Percentiles rank a stretch among this genome's conserved stretches.
phyloP scores from a whole-genome alignment of 2,888 invertebrate genomes.

The Oxycera nigricornis region DNA sequence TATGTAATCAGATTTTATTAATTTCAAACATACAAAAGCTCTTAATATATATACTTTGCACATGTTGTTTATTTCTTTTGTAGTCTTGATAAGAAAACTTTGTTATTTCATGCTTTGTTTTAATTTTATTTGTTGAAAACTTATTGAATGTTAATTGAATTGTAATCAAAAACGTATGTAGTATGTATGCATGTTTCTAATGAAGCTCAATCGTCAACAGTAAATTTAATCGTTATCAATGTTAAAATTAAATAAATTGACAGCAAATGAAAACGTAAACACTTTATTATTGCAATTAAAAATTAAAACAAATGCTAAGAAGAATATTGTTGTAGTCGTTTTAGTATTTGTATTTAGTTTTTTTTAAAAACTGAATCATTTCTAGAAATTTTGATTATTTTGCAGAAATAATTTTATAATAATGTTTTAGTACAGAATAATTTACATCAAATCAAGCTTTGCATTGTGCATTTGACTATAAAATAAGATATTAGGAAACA shows the following conservation, averaged over 20 bases:
- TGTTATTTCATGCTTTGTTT: not conserved
- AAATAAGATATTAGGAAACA: not conserved
- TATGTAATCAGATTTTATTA: too few relatives aligned
- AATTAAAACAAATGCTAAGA: constrained; percentile 1
- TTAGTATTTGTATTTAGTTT: too few relatives aligned
- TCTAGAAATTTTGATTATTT: too few relatives aligned
- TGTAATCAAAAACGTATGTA: not conserved
- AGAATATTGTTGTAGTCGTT: not conserved
- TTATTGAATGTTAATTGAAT: not conserved
- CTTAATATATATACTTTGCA: not conserved
- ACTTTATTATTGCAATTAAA: not conserved
- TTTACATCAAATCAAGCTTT: not conserved
- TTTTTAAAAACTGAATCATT: too few relatives aligned
- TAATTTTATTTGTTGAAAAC: not conserved
- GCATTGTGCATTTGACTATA: not conserved
- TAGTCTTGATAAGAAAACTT: not conserved
- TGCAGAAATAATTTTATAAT: too few relatives aligned
- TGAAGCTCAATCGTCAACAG: too few relatives aligned
- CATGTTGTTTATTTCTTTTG: not conserved
- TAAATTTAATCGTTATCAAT: not conserved
- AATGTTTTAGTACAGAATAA: not conserved
- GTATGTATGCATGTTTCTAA: too few relatives aligned
- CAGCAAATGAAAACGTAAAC: not conserved
- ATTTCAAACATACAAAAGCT: not conserved
- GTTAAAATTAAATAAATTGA: not conserved